Evolutionary conservation across 2,888 invertebrate species (phyloP), one percentile per base, ranked within the genome.

Genomic region (Noctua janthina): DNA sequence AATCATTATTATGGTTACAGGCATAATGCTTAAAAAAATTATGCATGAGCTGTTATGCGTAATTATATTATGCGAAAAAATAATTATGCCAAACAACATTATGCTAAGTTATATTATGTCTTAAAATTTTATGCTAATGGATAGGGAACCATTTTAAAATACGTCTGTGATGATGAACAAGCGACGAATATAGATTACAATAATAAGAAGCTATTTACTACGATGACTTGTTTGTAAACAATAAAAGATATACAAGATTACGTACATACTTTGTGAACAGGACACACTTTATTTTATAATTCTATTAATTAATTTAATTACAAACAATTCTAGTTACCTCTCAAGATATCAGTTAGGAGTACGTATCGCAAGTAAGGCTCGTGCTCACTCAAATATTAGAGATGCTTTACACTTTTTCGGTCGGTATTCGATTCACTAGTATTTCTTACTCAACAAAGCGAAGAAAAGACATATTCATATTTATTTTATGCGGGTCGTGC

Each of bases 281-380:
- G 7, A 68, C 17, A 68, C 17, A 62, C 29, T n/a, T 5, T 46
- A 39, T 20, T 70, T 62, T 43, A 39, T 7, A 51, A n/a, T 74
- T 68, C 15, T 59, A 43, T 43, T 59, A 66, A 64, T 13, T 56
- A 23, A 79, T 29, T 17, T 20, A 56, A 49, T 29, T 56, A 49
- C 17, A 17, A 83, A 51, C 49, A 35, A 39, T 83, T 66, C 78
- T n/a, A 15, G 15, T n/a, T 59, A 84, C 68, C 67, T 68, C 54
- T 84, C 15, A 39, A 85, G 59, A 54, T 74, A 74, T 59, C 20
- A 54, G 23, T 62, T 29, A n/a, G 17, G 3, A 67, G 17, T 51
- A 51, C n/a, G 13, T 56, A 20, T 35, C 15, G 29, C 29, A 56
- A 72, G 39, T 17, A 59, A 59, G n/a, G 1, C 43, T 69, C 59